These are phyloP conservation scores for Epinotia brunnichana DNA, from an alignment of 2,888 invertebrate genomes.

Conservation along the genomic window DNA sequence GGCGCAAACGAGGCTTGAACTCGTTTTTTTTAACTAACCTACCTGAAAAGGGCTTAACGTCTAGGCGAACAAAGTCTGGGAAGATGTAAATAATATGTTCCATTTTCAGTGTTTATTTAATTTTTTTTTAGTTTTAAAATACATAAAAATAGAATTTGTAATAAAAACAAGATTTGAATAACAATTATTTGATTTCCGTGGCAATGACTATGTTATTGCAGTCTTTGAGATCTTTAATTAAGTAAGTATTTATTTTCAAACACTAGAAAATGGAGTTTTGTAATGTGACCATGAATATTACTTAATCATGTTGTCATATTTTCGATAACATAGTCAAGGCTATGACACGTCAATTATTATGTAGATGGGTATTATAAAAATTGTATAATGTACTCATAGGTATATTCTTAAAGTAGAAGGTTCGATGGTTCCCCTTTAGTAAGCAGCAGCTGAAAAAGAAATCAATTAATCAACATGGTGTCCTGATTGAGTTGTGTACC, in stretches of 20 bases:
- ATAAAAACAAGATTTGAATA: constrained; percentile 74
- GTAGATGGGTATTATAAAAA: constrained; percentile 63
- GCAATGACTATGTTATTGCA: constrained; percentile 81
- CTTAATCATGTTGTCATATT: constrained; percentile 53
- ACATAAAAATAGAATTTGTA: constrained; percentile 75
- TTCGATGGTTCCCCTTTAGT: constrained; percentile 72
- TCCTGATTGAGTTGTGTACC: background rate
- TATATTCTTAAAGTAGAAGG: constrained; percentile 59
- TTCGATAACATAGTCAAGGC: constrained; percentile 75
- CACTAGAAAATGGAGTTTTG: constrained; percentile 40
- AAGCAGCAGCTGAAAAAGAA: constrained; percentile 79
- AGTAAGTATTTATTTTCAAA: constrained; percentile 48
- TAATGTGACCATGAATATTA: constrained; percentile 50
- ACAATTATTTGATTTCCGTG: constrained; percentile 68
- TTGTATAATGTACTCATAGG: constrained; percentile 50
- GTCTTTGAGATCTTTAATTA: constrained; percentile 73
- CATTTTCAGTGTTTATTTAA: constrained; percentile 49
- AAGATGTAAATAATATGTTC: constrained; percentile 31
- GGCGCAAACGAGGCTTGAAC: too few relatives aligned
- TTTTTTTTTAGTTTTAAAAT: constrained; percentile 70
- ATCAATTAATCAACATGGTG: constrained; percentile 34
- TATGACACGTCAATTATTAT: constrained; percentile 65
- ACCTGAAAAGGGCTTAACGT: too few relatives aligned
- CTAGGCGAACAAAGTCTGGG: constrained; percentile 12
- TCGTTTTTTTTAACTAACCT: too few relatives aligned